Evolutionary conservation across 2,113 vertebrate genomes (phyloP).

Genomic region (Channa argus): DNA sequence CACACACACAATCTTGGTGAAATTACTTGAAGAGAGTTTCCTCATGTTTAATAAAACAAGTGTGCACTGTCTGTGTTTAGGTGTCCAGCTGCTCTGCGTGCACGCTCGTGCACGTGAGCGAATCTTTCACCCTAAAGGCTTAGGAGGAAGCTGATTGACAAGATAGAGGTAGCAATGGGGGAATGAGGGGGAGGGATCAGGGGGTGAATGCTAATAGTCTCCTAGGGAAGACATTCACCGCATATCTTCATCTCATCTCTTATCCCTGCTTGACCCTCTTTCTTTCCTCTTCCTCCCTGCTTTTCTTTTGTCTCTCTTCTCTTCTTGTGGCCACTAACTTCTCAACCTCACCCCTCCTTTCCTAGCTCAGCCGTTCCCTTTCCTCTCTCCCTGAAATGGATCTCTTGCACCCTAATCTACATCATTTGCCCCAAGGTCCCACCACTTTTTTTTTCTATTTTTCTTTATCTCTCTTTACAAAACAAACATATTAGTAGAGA

Average conservation of each 20-base stretch:
- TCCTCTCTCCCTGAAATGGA: background rate
- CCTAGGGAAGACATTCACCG: slow-evolving; percentile 55
- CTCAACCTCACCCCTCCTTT: background rate
- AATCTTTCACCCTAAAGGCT: slow-evolving; percentile 46
- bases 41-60: background rate
- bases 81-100: background rate
- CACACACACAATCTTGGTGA: background rate
- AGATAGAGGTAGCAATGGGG: slow-evolving; percentile 57
- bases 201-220: slow-evolving; percentile 76
- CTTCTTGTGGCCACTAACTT: background rate
- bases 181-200: slow-evolving; percentile 49
- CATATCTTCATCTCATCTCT: slow-evolving; percentile 48
- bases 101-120: background rate
- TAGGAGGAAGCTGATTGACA: slow-evolving; percentile 68
- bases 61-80: slow-evolving; percentile 16
- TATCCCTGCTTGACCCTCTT: slow-evolving; percentile 57
- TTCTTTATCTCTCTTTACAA: slow-evolving; percentile 32
- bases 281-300: background rate
- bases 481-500: slow-evolving; percentile 64
- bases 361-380: background rate
- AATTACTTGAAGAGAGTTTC: slow-evolving; percentile 1
- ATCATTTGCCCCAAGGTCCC: slow-evolving; percentile 10
- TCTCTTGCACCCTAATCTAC: slow-evolving; percentile 9
- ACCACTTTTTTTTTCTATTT: slow-evolving; percentile 7
- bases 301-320: background rate